Evolutionary conservation across 2,888 invertebrate genomes (phyloP).

Genomic region (Sinohyriopsis cumingii): DNA sequence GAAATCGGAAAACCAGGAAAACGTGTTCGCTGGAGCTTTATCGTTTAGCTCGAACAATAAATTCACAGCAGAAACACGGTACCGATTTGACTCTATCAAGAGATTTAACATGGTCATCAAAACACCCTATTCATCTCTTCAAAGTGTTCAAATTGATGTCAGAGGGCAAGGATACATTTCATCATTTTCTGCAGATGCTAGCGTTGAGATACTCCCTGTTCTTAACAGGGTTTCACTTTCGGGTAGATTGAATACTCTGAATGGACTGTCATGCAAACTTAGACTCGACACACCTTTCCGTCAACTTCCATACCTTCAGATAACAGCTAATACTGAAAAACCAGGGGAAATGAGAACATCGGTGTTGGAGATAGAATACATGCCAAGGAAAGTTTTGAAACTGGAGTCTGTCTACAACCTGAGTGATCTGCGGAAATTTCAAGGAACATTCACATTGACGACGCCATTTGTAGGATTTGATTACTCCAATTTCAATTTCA

Average conservation of each 20-base stretch:
- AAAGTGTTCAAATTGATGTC: slow-evolving; percentile 4
- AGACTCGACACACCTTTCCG: slow-evolving; percentile 41
- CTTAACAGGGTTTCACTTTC: slow-evolving; percentile 28
- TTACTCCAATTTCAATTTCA: no score
- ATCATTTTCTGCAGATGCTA: slow-evolving; percentile 25
- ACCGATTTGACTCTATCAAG: slow-evolving; percentile 21
- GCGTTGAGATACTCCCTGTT: slow-evolving; percentile 34
- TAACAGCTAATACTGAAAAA: slow-evolving; percentile 23
- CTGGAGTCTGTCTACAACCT: no score
- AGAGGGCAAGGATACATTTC: slow-evolving; percentile 7
- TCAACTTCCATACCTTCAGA: slow-evolving; percentile 30
- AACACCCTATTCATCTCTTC: slow-evolving; percentile 24
- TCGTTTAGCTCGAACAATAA: no score
- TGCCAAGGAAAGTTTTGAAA: slow-evolving; percentile 6
- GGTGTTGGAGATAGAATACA: slow-evolving; percentile 19
- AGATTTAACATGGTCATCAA: slow-evolving; percentile 21
- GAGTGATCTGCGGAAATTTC: no score
- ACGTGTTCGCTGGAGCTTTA: no score
- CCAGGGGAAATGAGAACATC: slow-evolving; percentile 13
- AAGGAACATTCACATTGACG: slow-evolving; percentile 5
- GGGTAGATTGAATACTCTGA: slow-evolving; percentile 21
- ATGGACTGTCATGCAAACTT: slow-evolving; percentile 30
- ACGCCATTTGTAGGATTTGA: no score
- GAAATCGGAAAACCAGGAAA: no score
- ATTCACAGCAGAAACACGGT: slow-evolving; percentile 20